Conservation (phyloP, 92 coral and sea anemone species). For the Bergia sp. region DNA sequence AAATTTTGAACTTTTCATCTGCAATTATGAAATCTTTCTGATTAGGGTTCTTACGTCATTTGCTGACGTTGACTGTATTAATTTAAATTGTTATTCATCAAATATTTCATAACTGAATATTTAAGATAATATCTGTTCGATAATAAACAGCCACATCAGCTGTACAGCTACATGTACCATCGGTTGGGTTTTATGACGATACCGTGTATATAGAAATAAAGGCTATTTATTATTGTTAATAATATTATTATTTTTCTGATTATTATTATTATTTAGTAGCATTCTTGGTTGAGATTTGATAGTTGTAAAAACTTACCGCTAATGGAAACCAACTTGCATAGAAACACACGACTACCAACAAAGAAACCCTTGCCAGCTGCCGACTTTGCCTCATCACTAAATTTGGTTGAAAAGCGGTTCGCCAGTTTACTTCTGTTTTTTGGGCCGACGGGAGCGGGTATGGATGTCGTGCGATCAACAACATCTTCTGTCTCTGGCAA, state of each 20-base stretch:
- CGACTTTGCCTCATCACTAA: slow-evolving; percentile 33
- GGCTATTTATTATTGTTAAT: too few species aligned
- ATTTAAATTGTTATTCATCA: too few species aligned
- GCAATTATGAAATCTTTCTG: too few species aligned
- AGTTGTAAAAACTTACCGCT: slow-evolving; percentile 16
- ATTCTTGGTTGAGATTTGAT: neutral
- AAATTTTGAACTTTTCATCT: too few species aligned
- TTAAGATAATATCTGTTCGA: too few species aligned
- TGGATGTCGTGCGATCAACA: slow-evolving; percentile 4
- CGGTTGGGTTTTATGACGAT: too few species aligned
- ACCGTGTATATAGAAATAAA: too few species aligned
- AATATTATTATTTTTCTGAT: neutral
- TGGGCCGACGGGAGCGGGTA: neutral
- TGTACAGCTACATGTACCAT: too few species aligned
- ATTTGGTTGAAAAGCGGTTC: neutral
- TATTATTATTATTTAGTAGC: neutral
- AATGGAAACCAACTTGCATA: slow-evolving; percentile 36
- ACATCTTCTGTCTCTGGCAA: neutral
- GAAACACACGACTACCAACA: slow-evolving; percentile 35
- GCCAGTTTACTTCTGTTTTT: neutral
- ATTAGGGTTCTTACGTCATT: too few species aligned
- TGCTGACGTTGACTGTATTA: too few species aligned
- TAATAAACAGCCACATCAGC: neutral
- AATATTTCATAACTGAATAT: too few species aligned
- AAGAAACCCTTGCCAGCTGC: slow-evolving; percentile 26